Evolutionary conservation across 2,797 vertebrate genomes (phyloP).

Genomic region (Micromesistius poutassou): DNA sequence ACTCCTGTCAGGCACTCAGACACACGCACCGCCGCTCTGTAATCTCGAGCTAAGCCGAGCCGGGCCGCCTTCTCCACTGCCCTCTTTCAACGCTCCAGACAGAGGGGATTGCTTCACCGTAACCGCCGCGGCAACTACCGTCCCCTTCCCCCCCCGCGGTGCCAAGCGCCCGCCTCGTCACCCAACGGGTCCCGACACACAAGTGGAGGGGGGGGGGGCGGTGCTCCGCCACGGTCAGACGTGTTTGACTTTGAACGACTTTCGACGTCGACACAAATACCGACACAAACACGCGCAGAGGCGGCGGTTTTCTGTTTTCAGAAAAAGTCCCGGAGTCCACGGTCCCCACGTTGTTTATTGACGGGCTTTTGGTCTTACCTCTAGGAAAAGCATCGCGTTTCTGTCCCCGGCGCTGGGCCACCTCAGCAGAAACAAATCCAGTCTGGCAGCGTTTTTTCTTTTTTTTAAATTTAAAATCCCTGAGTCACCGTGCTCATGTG

Average conservation of each 20-base stretch:
- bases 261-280: too few species aligned
- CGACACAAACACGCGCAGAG: too few species aligned
- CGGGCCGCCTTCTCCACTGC: conserved; percentile 3
- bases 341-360: neutral
- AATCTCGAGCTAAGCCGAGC: conserved; percentile 11
- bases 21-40: neutral
- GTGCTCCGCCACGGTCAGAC: neutral
- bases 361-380: conserved; percentile 53
- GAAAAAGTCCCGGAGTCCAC: neutral
- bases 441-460: neutral
- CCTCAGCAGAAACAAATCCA: conserved; percentile 10
- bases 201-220: too few species aligned
- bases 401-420: conserved; percentile 33
- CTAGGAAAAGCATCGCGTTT: conserved; percentile 51
- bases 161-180: neutral
- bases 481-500: neutral
- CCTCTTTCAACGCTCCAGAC: conserved; percentile 11
- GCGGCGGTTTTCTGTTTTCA: neutral
- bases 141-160: neutral
- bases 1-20: neutral
- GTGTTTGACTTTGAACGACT: neutral
- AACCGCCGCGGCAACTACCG: neutral
- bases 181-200: neutral
- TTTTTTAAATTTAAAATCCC: neutral
- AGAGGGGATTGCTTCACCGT: neutral